phyloP scores from a whole-genome alignment of 1,140 invertebrate genomes.

The Phenacoccus solenopsis region DNA sequence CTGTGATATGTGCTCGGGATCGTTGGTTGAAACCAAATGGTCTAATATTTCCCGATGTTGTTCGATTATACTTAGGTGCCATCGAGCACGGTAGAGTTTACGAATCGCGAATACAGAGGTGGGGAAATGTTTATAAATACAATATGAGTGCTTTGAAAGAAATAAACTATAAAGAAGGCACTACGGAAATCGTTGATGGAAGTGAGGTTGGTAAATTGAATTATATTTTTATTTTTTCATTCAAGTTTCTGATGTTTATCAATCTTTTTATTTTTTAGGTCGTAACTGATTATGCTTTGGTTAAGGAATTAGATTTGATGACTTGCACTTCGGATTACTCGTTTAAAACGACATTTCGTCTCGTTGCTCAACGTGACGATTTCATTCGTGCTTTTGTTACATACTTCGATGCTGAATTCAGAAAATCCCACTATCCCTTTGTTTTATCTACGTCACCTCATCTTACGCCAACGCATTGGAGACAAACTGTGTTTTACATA shows the following conservation, averaged over 20 bases:
- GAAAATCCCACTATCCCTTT: conserved; percentile 32
- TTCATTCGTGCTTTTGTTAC: conserved; percentile 75
- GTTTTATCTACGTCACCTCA: conserved; percentile 37
- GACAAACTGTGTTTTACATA: conserved; percentile 55
- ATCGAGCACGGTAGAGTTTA: conserved; percentile 52
- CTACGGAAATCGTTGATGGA: conserved; percentile 67
- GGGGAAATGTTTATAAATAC: conserved; percentile 96
- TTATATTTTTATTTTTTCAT: too few relatives aligned
- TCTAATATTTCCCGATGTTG: conserved; percentile 73
- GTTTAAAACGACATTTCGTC: conserved; percentile 62
- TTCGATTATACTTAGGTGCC: conserved; percentile 74
- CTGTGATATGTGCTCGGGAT: conserved; percentile 79
- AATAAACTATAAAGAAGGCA: conserved; percentile 76
- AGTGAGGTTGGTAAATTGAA: conserved; percentile 41
- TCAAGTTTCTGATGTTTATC: too few relatives aligned
- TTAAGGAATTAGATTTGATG: conserved; percentile 63
- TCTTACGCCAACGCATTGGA: conserved; percentile 52
- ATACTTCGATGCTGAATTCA: conserved; percentile 86
- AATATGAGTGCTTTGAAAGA: conserved; percentile 90
- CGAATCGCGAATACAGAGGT: conserved; percentile 63
- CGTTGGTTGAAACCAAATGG: conserved; percentile 77
- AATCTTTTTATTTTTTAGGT: conserved; percentile 5
- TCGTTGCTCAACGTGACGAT: conserved; percentile 55
- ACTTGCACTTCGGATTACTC: conserved; percentile 67
- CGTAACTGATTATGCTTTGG: conserved; percentile 20